A percentile compares a stretch with the other conserved stretches of the same genome.
Evolutionary conservation across 1,140 invertebrate genomes (phyloP).

Genomic region (Nasonia longicornis): DNA sequence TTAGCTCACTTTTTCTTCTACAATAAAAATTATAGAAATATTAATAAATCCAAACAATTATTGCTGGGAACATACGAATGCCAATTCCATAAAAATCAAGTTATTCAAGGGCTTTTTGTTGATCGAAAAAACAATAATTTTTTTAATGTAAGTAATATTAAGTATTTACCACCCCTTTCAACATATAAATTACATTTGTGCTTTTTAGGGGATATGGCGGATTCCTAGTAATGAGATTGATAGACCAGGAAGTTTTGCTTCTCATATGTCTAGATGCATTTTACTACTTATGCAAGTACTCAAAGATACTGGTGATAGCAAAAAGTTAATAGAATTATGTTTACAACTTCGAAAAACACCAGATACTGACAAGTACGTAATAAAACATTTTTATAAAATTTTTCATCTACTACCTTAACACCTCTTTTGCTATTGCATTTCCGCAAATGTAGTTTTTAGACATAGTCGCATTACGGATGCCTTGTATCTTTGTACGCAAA

Average conservation of each 20-base stretch:
- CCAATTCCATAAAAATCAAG: conserved; percentile 71
- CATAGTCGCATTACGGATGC: too few relatives aligned
- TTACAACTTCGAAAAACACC: conserved; percentile 83
- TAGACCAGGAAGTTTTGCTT: conserved; percentile 89
- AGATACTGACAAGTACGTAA: conserved; percentile 82
- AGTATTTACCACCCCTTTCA: neutral
- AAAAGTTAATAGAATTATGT: conserved; percentile 83
- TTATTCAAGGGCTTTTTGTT: conserved; percentile 84
- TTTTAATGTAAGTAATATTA: conserved; percentile 79
- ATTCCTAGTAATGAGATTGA: conserved; percentile 92
- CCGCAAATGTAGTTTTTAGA: too few relatives aligned
- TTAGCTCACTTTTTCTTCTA: conserved; percentile 87
- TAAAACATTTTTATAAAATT: too few relatives aligned
- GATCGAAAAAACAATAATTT: conserved; percentile 89
- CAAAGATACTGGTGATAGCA: conserved; percentile 82
- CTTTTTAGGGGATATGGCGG: conserved; percentile 86
- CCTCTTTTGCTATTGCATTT: too few relatives aligned
- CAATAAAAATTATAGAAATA: conserved; percentile 77
- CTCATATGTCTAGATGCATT: conserved; percentile 90
- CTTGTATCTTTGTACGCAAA: too few relatives aligned
- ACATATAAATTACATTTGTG: conserved; percentile 14
- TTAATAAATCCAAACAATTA: conserved; percentile 78
- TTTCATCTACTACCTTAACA: too few relatives aligned
- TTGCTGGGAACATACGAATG: conserved; percentile 78
- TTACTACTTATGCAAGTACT: conserved; percentile 85